Base-by-base conservation (phyloP, 2,888 invertebrate species). In the Psococerastis gibbosa region DNA sequence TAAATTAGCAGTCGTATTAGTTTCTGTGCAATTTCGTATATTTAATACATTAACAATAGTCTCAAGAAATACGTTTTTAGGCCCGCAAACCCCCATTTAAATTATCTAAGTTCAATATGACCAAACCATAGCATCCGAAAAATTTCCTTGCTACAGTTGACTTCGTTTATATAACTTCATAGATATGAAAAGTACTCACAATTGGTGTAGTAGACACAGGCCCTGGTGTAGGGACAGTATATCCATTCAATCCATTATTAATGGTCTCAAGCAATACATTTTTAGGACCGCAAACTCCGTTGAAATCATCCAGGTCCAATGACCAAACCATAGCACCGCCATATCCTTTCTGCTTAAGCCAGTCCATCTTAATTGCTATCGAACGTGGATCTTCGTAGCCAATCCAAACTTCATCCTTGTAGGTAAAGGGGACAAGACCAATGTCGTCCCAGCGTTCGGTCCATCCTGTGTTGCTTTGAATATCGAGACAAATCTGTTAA, bases 291-390 rank as follows among this genome's bases (percentile, higher is more conserved):
- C 89, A 89, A 1, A 83, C 57, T 0, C 85, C 87, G 46, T 70
- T 70, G 58, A 87, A 89, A 59, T 89, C 89, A 47, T 91, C 89
- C 87, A 88, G 85, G 52, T 84, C 84, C 38, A 88, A 77, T 18
- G 89, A 88, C 89, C 89, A 89, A 15, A 75, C 79, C 89, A 89
- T 89, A 1, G 84, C 87, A 0, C 89, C 89, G 0, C 77, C 77
- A 54, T 81, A 82, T 0, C 85, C 84, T 57, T 78, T 82, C 45
- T 71, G 55, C 56, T 80, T 84, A 51, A 89, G 81, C 67, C 73
- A 89, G 57, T 88, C 78, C 83, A 88, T 84, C 66, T 91, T 91
- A 52, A 84, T 79, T 58, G 82, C 77, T 0, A 89, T 69, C 51
- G 85, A 87, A 53, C 70, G 69, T 0, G 73, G 70, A 56, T 87